phyloP scores from a whole-genome alignment of 2,888 invertebrate species.

The Esperia sulphurella region DNA sequence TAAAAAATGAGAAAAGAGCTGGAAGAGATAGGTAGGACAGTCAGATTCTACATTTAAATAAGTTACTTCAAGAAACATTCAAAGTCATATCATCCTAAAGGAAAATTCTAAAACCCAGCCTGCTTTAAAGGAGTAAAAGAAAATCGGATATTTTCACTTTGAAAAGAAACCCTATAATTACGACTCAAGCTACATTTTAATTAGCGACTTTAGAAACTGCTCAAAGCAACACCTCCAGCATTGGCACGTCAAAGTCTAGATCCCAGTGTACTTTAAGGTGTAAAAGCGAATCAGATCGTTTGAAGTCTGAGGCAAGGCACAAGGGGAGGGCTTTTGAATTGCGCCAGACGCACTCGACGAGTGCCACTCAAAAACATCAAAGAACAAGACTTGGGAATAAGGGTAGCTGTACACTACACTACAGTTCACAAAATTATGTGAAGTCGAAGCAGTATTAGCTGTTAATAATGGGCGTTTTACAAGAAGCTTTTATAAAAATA shows the following conservation, averaged over 20 bases:
- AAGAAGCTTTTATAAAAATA: too few relatives aligned
- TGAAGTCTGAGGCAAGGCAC: slow-evolving; percentile 46
- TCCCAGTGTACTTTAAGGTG: slow-evolving; percentile 54
- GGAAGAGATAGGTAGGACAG: not conserved
- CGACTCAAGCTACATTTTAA: slow-evolving; percentile 9
- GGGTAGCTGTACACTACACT: not conserved
- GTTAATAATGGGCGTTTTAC: too few relatives aligned
- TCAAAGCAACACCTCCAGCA: slow-evolving; percentile 8
- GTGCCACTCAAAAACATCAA: slow-evolving; percentile 66
- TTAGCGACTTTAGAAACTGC: slow-evolving; percentile 10
- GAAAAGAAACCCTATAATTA: not conserved
- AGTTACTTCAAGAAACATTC: too few relatives aligned
- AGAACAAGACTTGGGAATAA: slow-evolving; percentile 22
- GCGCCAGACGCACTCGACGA: slow-evolving; percentile 53
- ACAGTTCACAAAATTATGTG: too few relatives aligned
- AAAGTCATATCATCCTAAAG: too few relatives aligned
- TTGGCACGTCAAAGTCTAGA: slow-evolving; percentile 13
- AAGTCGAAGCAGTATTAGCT: too few relatives aligned
- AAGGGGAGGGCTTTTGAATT: slow-evolving; percentile 47
- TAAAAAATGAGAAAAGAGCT: too few relatives aligned
- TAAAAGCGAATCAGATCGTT: slow-evolving; percentile 67
- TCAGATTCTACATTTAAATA: too few relatives aligned
- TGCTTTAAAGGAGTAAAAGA: too few relatives aligned
- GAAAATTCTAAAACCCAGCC: too few relatives aligned
- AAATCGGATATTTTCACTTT: too few relatives aligned